Evolutionary conservation across 2,113 vertebrate genomes (phyloP), one percentile per base, ranked within the genome.

Genomic region (Oreocharis arfaki): DNA sequence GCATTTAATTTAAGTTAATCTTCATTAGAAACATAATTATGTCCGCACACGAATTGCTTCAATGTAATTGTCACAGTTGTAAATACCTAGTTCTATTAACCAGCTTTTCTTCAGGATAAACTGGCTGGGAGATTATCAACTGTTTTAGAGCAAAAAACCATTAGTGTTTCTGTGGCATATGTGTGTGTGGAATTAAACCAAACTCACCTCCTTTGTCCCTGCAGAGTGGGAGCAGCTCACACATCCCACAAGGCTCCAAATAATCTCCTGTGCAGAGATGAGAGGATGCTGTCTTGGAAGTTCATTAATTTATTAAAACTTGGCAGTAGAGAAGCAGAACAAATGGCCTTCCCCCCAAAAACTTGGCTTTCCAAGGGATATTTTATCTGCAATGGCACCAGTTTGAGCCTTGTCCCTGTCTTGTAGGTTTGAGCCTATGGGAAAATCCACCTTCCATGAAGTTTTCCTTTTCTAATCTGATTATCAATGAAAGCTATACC

Each of bases 1-100:
- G 94, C 96, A 94, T 97, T 98, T 97, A 97, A 97, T 98, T 97
- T 97, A 85, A 96, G 88, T 96, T 98, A 97, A 98, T 98, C 97
- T 98, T 97, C 93, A 97, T 98, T 98, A 98, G 95, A 89, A 97
- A 93, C 90, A 56, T 95, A 95, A 97, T 96, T 86, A 93, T 89
- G 71, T 79, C 90, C 3, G 3, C 81, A 32, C 63, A 61, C 50
- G 90, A 94, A 92, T 95, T 92, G 56, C 30, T 95, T 95, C 68
- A 68, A 52, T 89, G 71, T 55, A 88, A 97, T 97, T 96, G 93
- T 96, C 95, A 95, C 89, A 89, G 94, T 69, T 95, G 89, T 96
- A 97, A 97, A 95, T 97, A 97, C 94, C 67, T 94, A 89, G 73
- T 95, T 96, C 49, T 83, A 67, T 93, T 68, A 80, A 90, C 63